Evolutionary conservation across 2,888 invertebrate species (phyloP), one percentile per base, ranked within the genome.

Genomic region (Calameuta filiformis): DNA sequence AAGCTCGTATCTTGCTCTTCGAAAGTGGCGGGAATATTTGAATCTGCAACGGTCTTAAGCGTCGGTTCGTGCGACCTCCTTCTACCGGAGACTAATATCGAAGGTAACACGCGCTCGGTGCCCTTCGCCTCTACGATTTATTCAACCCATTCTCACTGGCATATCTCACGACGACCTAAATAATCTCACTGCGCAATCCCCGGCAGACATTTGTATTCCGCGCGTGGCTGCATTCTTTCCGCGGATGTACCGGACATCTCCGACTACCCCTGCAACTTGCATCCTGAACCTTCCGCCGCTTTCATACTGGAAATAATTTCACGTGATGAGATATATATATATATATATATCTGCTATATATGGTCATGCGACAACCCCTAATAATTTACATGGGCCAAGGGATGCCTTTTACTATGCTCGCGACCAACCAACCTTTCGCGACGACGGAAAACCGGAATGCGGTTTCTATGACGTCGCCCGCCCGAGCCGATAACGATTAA

Each of bases 231-330:
- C 30, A 74, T 35, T 74, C 74, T 74, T 74, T 74, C 74, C 31
- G 74, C 74, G 74, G 74, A 74, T 74, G 74, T 74, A 74, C 74
- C 74, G 74, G 74, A 74, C 74, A 74, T 34, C 15, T 30, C 74
- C n/a, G 34, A 3, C 30, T 30, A 11, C 30, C 31, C 74, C 12
- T 74, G 35, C 74, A 35, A 6, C 23, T 11, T 35, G 71, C 71
- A 71, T 34, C 71, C 74, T 9, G 74, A 35, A 33, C 12, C 30
- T 56, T 56, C 23, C 23, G 56, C 23, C 56, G 9, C 4, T 56
- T 56, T 56, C 56, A 56, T 23, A 56, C 56, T 23, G 56, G 2
- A 4, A 56, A 56, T 56, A 56, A 56, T 56, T 56, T 56, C 56
- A 56, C 56, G 1, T 9, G 56, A 56, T 6, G 56, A 56, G 23